These are phyloP conservation scores for Eueremaeus valkanovi DNA, from an alignment of 2,888 invertebrate species.

Conservation along the genomic window DNA sequence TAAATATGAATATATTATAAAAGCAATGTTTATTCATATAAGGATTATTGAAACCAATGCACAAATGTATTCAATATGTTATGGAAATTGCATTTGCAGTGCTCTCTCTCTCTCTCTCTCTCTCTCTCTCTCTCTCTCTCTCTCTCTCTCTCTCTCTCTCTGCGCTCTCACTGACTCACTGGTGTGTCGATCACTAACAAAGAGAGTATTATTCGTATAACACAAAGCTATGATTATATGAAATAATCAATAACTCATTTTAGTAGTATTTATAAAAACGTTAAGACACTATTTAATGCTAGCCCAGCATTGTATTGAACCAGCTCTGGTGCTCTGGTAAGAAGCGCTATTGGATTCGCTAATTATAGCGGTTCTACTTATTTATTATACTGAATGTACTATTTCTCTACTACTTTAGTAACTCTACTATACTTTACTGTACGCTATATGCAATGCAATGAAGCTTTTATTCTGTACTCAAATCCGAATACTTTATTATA, in stretches of 20 bases:
- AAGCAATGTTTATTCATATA: slow-evolving; percentile 17
- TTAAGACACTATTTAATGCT: slow-evolving; percentile 23
- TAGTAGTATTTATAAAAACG: slow-evolving; percentile 29
- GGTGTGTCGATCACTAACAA: slow-evolving; percentile 11
- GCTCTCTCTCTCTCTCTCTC: background rate
- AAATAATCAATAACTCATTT: slow-evolving; percentile 30
- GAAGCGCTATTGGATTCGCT: slow-evolving; percentile 12
- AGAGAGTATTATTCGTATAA: background rate
- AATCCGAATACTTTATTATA: too few species aligned
- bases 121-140: too few species aligned
- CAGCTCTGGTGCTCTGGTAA: background rate
- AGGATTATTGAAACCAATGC: slow-evolving; percentile 23
- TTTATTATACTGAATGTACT: slow-evolving; percentile 10
- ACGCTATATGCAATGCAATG: too few species aligned
- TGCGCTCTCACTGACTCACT: too few species aligned
- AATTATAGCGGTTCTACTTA: slow-evolving; percentile 1
- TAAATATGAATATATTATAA: background rate
- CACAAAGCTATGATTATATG: slow-evolving; percentile 9
- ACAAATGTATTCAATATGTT: slow-evolving; percentile 18
- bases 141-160: too few species aligned
- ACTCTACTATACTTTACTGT: too few species aligned
- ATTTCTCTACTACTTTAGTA: too few species aligned
- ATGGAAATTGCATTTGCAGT: background rate
- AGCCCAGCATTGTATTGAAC: background rate
- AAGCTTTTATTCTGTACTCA: too few species aligned